Conservation (phyloP, 2,113 vertebrate species). For the Pyrgilauda ruficollis region DNA sequence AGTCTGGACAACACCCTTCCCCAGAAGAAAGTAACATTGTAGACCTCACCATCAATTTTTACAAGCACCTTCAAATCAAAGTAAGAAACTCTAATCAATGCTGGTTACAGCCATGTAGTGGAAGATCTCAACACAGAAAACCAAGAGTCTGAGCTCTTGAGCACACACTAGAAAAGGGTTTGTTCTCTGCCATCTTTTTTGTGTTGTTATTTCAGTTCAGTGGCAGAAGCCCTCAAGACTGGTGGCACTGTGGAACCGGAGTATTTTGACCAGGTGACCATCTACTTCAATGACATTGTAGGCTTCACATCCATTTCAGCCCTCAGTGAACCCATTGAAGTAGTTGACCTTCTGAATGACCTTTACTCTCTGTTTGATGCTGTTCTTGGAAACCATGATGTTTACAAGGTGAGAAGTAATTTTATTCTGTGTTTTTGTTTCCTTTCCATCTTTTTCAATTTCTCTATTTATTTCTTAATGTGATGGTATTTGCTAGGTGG, state of each 20-base stretch:
- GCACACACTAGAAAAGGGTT: background rate
- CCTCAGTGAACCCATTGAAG: conserved; percentile 90
- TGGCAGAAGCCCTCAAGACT: conserved; percentile 91
- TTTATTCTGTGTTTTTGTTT: background rate
- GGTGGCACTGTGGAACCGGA: conserved; percentile 87
- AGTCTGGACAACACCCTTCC: background rate
- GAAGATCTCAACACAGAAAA: background rate
- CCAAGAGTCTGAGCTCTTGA: background rate
- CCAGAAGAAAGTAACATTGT: background rate
- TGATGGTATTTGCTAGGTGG: conserved; percentile 75
- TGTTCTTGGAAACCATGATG: conserved; percentile 88
- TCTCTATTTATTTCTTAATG: background rate
- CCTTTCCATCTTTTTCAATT: background rate
- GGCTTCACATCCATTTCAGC: conserved; percentile 93
- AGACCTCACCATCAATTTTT: background rate
- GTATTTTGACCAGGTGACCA: conserved; percentile 92
- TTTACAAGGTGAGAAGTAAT: conserved; percentile 83
- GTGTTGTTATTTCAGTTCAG: conserved; percentile 75
- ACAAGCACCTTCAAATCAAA: background rate
- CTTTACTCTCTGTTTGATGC: conserved; percentile 90
- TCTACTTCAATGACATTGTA: conserved; percentile 94
- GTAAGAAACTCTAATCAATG: background rate
- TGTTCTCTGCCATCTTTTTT: background rate
- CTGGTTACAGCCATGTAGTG: background rate
- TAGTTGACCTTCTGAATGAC: conserved; percentile 93